Evolutionary conservation across 1,140 invertebrate species (phyloP).

Genomic region (Globodera ellingtonae): DNA sequence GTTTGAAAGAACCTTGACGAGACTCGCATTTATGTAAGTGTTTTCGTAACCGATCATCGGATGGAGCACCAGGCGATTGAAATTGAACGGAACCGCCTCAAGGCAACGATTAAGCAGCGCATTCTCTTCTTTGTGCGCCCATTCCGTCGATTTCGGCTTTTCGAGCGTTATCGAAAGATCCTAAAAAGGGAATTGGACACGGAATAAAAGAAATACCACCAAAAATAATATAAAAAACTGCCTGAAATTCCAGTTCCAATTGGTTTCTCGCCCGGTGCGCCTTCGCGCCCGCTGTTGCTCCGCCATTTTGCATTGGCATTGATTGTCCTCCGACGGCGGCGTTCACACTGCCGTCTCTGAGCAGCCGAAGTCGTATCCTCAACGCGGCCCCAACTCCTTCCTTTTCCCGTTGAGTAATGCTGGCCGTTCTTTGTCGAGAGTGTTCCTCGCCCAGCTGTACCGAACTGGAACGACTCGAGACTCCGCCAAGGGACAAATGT

Average conservation of each 20-base stretch:
- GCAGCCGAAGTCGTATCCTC: slow-evolving; percentile 4
- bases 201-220: background rate
- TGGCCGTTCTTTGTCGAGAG: background rate
- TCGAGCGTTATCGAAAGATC: slow-evolving; percentile 47
- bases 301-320: slow-evolving; percentile 13
- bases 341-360: slow-evolving; percentile 7
- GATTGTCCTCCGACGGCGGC: background rate
- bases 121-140: slow-evolving; percentile 60
- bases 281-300: background rate
- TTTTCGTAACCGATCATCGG: slow-evolving; percentile 56
- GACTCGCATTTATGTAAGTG: slow-evolving; percentile 60
- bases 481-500: slow-evolving; percentile 1
- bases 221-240: background rate
- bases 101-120: slow-evolving; percentile 48
- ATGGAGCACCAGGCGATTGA: slow-evolving; percentile 55
- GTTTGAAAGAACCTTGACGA: slow-evolving; percentile 41
- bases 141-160: slow-evolving; percentile 35
- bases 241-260: slow-evolving; percentile 49
- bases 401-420: background rate
- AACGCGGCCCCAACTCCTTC: slow-evolving; percentile 24
- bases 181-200: slow-evolving; percentile 7
- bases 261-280: slow-evolving; percentile 17
- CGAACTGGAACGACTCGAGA: background rate
- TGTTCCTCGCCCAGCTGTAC: background rate
- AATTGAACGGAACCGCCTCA: slow-evolving; percentile 60